Evolutionary conservation across 64 coral and sea anemone species (phyloP), one percentile per base, ranked within the genome.

Genomic region (Pocillopora damicornis): DNA sequence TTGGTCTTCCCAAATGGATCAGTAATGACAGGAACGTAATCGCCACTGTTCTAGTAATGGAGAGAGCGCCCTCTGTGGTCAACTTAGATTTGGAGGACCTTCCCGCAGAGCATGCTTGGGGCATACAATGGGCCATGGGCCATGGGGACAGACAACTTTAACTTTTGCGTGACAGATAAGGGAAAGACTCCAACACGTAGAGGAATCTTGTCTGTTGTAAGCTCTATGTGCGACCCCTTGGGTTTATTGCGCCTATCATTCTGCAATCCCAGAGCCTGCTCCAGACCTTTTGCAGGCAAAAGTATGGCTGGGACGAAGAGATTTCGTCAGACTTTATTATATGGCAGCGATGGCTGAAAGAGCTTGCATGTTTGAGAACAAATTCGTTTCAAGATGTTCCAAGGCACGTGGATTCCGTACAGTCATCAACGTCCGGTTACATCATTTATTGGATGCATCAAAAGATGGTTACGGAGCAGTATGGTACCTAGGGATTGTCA

Each of bases 11-110:
- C 42, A 79, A 79, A 57, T 79, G 77, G 66, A 62, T 68, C 15
- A 91, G 89, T 81, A 75, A 91, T 60, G 64, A 80, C 58, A 62
- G 35, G 69, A 60, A 89, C 10, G 81, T 91, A 14, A n/a, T 91
- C 10, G 34, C 75, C n/a, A 63, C 73, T 22, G 66, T 78, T 20
- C 89, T 72, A 63, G 71, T 13, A 22, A 25, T 38, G 17, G 62
- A 82, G 34, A 35, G 89, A 77, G 80, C 89, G 17, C 82, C 82
- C 23, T 71, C 51, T 15, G 76, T 79, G 7, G 18, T 86, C 22
- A 58, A 91, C 57, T 13, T 86, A 13, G 71, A 76, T 25, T 26
- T 16, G 37, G 59, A 66, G 60, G 26, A 42, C 9, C 36, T 86
- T 5, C 89, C 72, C 1, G 18, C 86, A 20, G 81, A 91, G 38